Evolutionary conservation across 2,888 invertebrate genomes (phyloP).

Genomic region (Galerucella pusilla): DNA sequence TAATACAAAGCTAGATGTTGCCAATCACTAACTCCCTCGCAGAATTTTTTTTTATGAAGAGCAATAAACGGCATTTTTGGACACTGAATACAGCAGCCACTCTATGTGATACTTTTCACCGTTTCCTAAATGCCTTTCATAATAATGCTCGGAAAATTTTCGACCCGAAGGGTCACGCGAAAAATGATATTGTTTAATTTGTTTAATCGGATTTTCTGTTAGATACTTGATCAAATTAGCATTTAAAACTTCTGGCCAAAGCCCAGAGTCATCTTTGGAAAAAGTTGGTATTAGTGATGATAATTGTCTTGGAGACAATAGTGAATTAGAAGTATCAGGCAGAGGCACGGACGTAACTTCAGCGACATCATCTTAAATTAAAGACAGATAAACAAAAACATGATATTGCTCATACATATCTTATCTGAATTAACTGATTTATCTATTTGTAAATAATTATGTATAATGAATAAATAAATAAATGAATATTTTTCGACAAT

Average conservation of each 20-base stretch:
- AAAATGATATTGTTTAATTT: conserved; percentile 45
- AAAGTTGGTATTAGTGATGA: conserved; percentile 41
- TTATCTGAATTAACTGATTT: too few species aligned
- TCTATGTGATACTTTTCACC: conserved; percentile 17
- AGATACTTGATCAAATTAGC: conserved; percentile 43
- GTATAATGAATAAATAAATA: too few species aligned
- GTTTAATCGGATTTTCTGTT: conserved; percentile 44
- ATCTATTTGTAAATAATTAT: too few species aligned
- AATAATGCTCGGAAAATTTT: conserved; percentile 28
- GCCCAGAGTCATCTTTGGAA: conserved; percentile 45
- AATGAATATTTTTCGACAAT: too few species aligned
- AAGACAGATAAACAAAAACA: too few species aligned
- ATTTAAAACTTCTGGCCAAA: conserved; percentile 45
- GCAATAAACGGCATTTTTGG: conserved; percentile 21
- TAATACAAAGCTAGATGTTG: conserved; percentile 16
- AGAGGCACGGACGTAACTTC: too few species aligned
- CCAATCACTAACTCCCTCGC: conserved; percentile 13
- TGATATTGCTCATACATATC: too few species aligned
- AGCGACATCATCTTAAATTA: too few species aligned
- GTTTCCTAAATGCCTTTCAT: conserved; percentile 9
- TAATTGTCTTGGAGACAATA: too few species aligned
- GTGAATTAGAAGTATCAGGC: too few species aligned
- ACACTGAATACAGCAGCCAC: conserved; percentile 18
- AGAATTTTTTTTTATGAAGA: conserved; percentile 7
- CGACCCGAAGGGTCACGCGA: conserved; percentile 39